These are phyloP conservation scores for Chondrilla cf. caribensis DNA, from an alignment of 37 sponge, comb jelly and placozoan genomes.

Conservation along the genomic window DNA sequence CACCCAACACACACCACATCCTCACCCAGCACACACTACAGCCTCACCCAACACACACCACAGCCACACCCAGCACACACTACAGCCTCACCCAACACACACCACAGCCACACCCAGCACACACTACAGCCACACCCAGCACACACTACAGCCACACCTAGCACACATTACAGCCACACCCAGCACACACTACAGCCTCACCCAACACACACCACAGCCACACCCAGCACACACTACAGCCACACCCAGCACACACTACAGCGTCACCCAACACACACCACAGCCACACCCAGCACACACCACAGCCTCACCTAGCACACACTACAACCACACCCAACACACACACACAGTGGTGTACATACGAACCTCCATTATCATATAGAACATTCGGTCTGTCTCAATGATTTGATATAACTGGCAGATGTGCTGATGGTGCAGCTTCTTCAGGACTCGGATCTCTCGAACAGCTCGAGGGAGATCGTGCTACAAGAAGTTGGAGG, in stretches of 20 bases:
- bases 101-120: no score
- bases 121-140: neutral
- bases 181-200: neutral
- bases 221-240: neutral
- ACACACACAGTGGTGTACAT: no score
- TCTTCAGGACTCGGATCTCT: slow-evolving; percentile 75
- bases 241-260: neutral
- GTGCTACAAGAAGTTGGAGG: slow-evolving; percentile 59
- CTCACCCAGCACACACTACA: no score
- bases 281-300: neutral
- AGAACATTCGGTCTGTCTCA: slow-evolving; percentile 78
- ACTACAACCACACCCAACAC: no score
- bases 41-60: no score
- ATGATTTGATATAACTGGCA: slow-evolving; percentile 88
- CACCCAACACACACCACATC: no score
- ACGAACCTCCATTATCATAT: slow-evolving; percentile 77
- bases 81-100: no score
- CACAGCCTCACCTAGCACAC: no score
- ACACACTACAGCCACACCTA: neutral
- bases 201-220: neutral
- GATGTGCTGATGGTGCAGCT: slow-evolving; percentile 89
- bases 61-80: neutral
- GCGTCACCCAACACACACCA: neutral
- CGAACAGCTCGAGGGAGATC: slow-evolving; percentile 82
- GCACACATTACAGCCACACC: neutral